Conservation (phyloP, 2,888 invertebrate species). For the Synergus japonicus region DNA sequence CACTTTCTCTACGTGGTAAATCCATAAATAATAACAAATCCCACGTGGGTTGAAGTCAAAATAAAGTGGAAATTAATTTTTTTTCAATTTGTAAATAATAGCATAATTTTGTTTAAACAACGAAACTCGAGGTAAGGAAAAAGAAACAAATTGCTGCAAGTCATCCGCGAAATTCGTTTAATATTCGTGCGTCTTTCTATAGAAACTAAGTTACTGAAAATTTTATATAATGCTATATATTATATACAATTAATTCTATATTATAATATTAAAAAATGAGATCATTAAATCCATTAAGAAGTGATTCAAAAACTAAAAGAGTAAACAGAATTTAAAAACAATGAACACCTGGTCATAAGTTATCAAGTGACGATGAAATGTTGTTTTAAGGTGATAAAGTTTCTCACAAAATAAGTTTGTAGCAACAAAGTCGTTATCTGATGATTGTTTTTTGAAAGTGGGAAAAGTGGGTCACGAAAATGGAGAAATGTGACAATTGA, state of each 20-base stretch:
- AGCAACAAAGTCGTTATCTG: not conserved
- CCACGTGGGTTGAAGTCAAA: not conserved
- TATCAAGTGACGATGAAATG: not conserved
- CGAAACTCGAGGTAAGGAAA: not conserved
- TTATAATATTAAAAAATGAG: too few relatives aligned
- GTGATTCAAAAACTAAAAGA: not conserved
- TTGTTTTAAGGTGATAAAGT: not conserved
- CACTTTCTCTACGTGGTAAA: constrained; percentile 1
- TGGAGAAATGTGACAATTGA: constrained; percentile 16
- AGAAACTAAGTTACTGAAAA: too few relatives aligned
- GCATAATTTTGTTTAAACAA: not conserved
- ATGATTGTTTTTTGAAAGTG: not conserved
- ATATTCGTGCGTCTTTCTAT: not conserved
- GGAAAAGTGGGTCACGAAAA: constrained; percentile 29
- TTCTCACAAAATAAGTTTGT: not conserved
- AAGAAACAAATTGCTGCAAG: constrained; percentile 2
- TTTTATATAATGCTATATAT: too few relatives aligned
- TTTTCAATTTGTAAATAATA: not conserved
- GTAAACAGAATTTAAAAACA: not conserved
- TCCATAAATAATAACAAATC: constrained; percentile 5
- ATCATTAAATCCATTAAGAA: too few relatives aligned
- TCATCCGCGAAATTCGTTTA: not conserved
- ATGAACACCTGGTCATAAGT: not conserved
- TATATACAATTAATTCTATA: too few relatives aligned
- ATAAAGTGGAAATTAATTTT: not conserved